These are phyloP conservation scores for Drosophila demipolita DNA, from an alignment of 2,888 invertebrate genomes.

Conservation along the genomic window DNA sequence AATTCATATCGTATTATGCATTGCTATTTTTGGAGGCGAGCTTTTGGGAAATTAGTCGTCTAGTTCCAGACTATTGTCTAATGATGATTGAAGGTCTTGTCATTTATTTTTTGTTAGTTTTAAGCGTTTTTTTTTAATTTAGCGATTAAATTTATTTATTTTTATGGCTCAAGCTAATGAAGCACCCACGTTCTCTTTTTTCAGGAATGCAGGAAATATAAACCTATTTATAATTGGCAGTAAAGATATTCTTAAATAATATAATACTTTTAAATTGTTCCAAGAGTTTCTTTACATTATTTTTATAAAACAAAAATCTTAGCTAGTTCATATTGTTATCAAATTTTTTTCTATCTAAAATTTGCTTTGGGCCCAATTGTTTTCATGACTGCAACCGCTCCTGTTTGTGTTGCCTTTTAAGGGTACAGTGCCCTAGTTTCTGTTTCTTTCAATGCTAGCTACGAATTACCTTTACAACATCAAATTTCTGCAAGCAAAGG, in stretches of 20 bases:
- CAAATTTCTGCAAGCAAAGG: constrained; percentile 19
- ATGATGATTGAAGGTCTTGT: constrained; percentile 6
- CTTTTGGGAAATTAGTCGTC: constrained; percentile 4
- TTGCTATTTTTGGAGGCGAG: constrained; percentile 42
- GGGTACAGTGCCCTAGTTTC: constrained; percentile 19
- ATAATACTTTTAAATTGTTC: not conserved
- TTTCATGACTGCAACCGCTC: constrained; percentile 13
- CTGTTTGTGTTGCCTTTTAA: not conserved
- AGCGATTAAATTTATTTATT: not conserved
- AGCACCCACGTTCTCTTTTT: not conserved
- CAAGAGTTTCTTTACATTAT: not conserved
- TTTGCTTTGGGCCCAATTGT: not conserved
- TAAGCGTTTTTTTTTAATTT: not conserved
- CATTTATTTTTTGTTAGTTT: not conserved
- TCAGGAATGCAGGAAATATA: not conserved
- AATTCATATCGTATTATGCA: not conserved
- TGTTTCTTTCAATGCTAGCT: not conserved
- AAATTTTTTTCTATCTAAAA: not conserved
- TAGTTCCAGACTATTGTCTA: not conserved
- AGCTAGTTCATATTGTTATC: not conserved
- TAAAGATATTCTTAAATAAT: too few species aligned
- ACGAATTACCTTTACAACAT: not conserved
- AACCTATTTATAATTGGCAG: too few species aligned
- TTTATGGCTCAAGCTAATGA: not conserved
- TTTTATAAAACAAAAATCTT: not conserved